Conservation (phyloP, 2,113 vertebrate species). For the Isurus oxyrinchus region DNA sequence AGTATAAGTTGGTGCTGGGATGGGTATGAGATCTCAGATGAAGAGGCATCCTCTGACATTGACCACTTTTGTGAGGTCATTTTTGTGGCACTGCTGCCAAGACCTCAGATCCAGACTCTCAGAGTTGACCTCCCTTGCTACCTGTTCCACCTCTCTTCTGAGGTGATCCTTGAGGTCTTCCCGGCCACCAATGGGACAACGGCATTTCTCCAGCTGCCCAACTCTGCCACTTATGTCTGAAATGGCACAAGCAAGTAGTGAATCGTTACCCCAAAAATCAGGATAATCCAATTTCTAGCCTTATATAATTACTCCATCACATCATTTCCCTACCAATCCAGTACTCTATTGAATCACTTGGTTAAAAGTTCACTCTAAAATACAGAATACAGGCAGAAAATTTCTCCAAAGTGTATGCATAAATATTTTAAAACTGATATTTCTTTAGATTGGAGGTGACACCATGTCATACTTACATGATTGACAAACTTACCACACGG, state of each 20-base stretch:
- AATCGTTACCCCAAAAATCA: not conserved
- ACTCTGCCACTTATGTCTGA: not conserved
- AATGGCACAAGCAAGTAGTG: not conserved
- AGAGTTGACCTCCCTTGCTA: not conserved
- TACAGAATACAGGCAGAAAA: not conserved
- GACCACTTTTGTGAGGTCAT: no score
- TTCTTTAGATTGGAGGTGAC: not conserved
- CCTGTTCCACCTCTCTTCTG: no score
- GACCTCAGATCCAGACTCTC: not conserved
- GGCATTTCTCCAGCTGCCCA: not conserved
- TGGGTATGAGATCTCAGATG: no score
- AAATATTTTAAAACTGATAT: not conserved
- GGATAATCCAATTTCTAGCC: not conserved
- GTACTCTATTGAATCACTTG: not conserved
- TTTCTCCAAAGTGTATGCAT: not conserved
- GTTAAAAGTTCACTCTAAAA: not conserved
- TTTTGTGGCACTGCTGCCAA: no score
- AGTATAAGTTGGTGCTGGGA: no score
- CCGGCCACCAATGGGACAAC: not conserved
- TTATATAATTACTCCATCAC: not conserved
- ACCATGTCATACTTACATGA: not conserved
- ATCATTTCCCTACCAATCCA: not conserved
- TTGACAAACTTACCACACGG: not conserved
- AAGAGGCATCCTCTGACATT: no score
- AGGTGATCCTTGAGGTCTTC: not conserved